Evolutionary conservation across 2,888 invertebrate species (phyloP), one percentile per base, ranked within the genome.

Genomic region (Fragum whitleyi): DNA sequence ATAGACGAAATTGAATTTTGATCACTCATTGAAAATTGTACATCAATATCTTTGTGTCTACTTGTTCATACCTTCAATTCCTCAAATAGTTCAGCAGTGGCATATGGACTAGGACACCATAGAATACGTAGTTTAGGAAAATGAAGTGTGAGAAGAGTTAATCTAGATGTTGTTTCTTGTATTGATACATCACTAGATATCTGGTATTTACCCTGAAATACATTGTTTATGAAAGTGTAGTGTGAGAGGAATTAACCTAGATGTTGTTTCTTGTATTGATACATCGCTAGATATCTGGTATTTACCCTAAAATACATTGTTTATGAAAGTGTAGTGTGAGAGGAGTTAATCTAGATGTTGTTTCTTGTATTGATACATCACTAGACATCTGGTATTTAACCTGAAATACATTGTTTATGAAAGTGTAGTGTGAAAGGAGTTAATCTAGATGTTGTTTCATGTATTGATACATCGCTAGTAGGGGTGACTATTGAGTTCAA

Each of bases 51-150:
- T n/a, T n/a, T n/a, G n/a, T n/a, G n/a, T n/a, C n/a, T n/a, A n/a
- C n/a, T 36, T 47, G 7, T 19, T 47, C 47, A 5, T 94, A 97
- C 97, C 95, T 99, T 99, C 0, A 99, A 95, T 94, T 99, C 98
- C 92, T 98, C 97, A 94, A 99, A 99, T 65, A 99, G 95, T 94
- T 99, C 98, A 0, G 98, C 98, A 0, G 98, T 98, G 53, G 98
- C 98, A 93, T 98, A 97, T 0, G 99, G 98, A 93, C 97, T 98
- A 1, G 98, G 98, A 16, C 98, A 98, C 99, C 99, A 99, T 47
- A 99, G 96, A 11, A 99, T 95, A 88, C 97, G 96, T 83, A 99
- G 95, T 90, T 97, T 96, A 0, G 99, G 99, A 94, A 99, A 99
- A 93, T 98, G 97, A 87, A 99, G 95, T 0, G 99, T 98, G n/a